Base-by-base conservation (phyloP, 2,113 vertebrate species). In the Xiphias gladius region DNA sequence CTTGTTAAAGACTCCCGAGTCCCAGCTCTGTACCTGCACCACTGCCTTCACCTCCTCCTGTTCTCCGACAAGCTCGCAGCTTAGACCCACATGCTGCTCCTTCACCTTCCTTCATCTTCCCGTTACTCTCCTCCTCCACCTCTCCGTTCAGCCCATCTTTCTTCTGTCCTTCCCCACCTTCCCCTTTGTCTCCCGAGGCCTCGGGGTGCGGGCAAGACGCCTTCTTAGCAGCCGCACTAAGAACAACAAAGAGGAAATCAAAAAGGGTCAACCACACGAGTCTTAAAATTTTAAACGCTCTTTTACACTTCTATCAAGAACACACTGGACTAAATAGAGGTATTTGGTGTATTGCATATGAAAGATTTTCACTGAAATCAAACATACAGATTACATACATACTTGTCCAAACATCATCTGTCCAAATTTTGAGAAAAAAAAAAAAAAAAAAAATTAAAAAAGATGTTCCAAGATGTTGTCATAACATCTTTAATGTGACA, bases 71-170 rank as follows among this genome's bases (percentile, higher is more conserved):
- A 77, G 92, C 89, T 79, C 94, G 81, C 70, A 93, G 80, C 83
- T 94, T 95, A 0, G 93, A 94, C 24, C 75, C 87, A 10, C 85
- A 88, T 0, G 71, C 46, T 0, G 37, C 86, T 35, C 76, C 84
- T 55, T 61, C 69, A 0, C 19, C 86, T 12, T 82, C 95, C 59
- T 97, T 97, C 63, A 55, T 70, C 63, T 92, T 95, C 16, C 88
- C 92, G 17, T 93, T 95, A 85, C 84, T 91, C 89, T 95, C 94
- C 4, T 95, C 93, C 74, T 95, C 96, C 39, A 95, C 92, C 88
- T 99, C 97, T 79, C 98, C 97, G 35, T 99, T 99, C 79, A 98
- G 77, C 20, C 93, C 95, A 83, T 96, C 95, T 93, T 96, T 87
- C 85, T 92, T 91, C 50, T 67, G 54, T 11, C 5, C 94, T 92